phyloP scores from a whole-genome alignment of 2,113 vertebrate species.

The Microtus richardsoni region DNA sequence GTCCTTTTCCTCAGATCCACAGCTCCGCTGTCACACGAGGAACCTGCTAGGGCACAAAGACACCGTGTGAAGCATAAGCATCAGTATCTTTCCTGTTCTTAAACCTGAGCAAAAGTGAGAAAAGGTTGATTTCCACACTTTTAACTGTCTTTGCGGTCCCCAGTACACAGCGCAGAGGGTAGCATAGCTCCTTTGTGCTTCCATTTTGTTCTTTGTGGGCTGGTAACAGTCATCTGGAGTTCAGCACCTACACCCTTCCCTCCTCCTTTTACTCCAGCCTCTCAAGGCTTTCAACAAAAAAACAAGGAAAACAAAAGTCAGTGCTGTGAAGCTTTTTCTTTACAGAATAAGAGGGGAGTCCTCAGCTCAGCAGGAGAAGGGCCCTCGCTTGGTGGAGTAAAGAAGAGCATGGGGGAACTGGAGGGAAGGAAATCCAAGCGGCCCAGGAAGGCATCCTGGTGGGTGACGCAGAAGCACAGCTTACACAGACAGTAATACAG shows the following conservation, averaged over 20 bases:
- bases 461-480: neutral
- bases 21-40: constrained; percentile 82
- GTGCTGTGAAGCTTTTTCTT: neutral
- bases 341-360: neutral
- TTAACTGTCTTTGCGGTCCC: neutral
- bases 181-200: neutral
- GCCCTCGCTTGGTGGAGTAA: neutral
- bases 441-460: neutral
- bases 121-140: neutral
- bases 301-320: neutral
- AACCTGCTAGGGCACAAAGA: constrained; percentile 81
- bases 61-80: neutral
- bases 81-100: neutral
- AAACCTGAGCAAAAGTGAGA: neutral
- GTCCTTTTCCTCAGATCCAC: constrained; percentile 82
- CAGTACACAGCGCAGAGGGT: neutral
- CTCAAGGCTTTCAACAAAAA: neutral
- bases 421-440: neutral
- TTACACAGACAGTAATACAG: neutral
- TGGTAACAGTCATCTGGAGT: neutral
- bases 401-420: neutral
- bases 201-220: neutral
- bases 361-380: neutral
- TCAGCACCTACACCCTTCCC: neutral
- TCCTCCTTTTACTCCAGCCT: neutral